Evolutionary conservation across 2,888 invertebrate genomes (phyloP).

Genomic region (Tanytarsus gracilentus): DNA sequence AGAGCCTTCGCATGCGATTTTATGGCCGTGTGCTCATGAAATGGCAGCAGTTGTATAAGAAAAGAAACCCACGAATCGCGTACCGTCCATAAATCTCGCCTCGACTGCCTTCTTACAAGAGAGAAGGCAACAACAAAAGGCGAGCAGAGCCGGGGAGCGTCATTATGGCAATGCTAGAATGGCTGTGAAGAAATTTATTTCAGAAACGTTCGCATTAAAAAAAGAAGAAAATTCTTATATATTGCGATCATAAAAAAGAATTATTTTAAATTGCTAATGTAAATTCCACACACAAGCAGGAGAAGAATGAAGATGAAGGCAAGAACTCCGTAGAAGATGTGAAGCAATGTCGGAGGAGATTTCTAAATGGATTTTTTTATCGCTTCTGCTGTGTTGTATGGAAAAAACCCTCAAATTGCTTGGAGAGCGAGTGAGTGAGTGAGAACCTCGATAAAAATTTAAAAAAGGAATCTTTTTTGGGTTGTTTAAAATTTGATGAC

Average conservation of each 20-base stretch:
- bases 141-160: not conserved
- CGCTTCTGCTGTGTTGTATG: no score
- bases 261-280: conserved; percentile 29
- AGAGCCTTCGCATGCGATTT: not conserved
- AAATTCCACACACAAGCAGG: conserved; percentile 22
- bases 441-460: conserved; percentile 9
- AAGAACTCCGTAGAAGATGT: not conserved
- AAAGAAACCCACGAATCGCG: conserved; percentile 27
- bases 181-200: conserved; percentile 27
- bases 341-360: conserved; percentile 16
- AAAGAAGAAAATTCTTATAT: conserved; percentile 28
- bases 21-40: not conserved
- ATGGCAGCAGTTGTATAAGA: not conserved
- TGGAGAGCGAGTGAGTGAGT: not conserved
- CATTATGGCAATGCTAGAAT: conserved; percentile 19
- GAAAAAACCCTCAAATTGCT: conserved; percentile 3
- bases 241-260: conserved; percentile 24
- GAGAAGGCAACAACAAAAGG: conserved; percentile 5
- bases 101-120: conserved; percentile 6
- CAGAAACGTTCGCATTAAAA: conserved; percentile 26
- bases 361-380: conserved; percentile 26
- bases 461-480: no score
- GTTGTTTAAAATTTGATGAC: no score
- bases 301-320: not conserved
- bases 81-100: conserved; percentile 26